These are phyloP conservation scores for Azemiops feae DNA, from an alignment of 2,113 vertebrate genomes.

Conservation along the genomic window DNA sequence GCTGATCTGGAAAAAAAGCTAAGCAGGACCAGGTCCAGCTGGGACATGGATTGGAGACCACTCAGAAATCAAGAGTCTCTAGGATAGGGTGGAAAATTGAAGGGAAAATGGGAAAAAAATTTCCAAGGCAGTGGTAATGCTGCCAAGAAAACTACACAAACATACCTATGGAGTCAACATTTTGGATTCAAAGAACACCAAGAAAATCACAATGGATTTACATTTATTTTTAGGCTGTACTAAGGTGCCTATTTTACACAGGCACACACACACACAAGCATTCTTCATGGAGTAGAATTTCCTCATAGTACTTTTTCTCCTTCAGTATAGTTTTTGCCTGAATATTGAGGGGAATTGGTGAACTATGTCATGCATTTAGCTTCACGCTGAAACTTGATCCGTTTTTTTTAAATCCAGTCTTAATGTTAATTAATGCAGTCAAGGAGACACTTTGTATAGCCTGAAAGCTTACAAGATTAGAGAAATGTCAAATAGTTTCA, in stretches of 20 bases:
- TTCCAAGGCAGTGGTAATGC: not conserved
- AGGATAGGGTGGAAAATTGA: not conserved
- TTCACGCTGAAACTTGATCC: slow-evolving; percentile 39
- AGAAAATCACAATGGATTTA: not conserved
- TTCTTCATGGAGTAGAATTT: not conserved
- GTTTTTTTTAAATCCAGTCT: slow-evolving; percentile 23
- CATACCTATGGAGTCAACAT: not conserved
- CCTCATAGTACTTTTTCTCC: not conserved
- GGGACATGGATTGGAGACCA: not conserved
- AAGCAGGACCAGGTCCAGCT: not conserved
- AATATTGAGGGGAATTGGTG: slow-evolving; percentile 33
- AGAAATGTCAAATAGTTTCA: not conserved
- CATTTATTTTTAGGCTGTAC: not conserved
- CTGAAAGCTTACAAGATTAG: slow-evolving; percentile 34
- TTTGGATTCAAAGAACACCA: not conserved
- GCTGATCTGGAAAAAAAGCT: not conserved
- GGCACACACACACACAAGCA: not conserved
- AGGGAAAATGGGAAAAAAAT: not conserved
- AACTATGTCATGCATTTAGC: slow-evolving; percentile 9
- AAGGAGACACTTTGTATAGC: slow-evolving; percentile 9
- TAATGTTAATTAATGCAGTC: slow-evolving; percentile 20
- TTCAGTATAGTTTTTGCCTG: slow-evolving; percentile 26
- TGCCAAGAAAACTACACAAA: not conserved
- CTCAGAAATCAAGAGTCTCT: not conserved
- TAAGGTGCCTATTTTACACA: not conserved